These are phyloP conservation scores for Catotricha subobsoleta DNA, from an alignment of 2,888 invertebrate genomes.

Conservation along the genomic window DNA sequence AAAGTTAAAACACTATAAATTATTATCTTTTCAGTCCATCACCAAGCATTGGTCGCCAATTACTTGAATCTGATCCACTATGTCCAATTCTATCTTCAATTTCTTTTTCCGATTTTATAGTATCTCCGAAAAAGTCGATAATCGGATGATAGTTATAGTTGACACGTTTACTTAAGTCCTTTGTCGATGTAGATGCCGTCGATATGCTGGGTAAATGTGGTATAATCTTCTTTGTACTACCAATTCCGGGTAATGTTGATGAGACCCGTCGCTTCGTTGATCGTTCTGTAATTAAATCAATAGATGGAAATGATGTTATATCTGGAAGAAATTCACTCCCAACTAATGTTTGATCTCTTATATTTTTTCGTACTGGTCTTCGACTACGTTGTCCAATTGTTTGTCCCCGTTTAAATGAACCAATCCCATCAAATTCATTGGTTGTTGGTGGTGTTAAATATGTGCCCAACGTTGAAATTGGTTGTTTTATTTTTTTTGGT, in stretches of 20 bases:
- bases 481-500: slow-evolving; percentile 16
- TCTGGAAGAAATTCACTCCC: not conserved
- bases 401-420: slow-evolving; percentile 10
- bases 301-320: not conserved
- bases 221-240: too few species aligned
- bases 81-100: slow-evolving; percentile 1
- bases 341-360: not conserved
- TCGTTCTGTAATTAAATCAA: not conserved
- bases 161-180: slow-evolving; percentile 32
- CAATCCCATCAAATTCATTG: not conserved
- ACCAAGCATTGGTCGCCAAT: too few species aligned
- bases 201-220: slow-evolving; percentile 1
- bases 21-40: too few species aligned
- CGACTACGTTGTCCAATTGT: slow-evolving; percentile 2
- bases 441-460: slow-evolving; percentile 23
- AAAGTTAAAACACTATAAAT: too few species aligned
- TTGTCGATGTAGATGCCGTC: slow-evolving; percentile 10
- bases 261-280: not conserved
- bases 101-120: slow-evolving; percentile 5
- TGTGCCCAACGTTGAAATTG: slow-evolving; percentile 18
- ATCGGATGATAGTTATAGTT: slow-evolving; percentile 74
- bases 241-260: slow-evolving; percentile 1
- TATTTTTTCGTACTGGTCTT: not conserved
- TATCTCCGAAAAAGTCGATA: slow-evolving; percentile 46
- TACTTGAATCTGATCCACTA: too few species aligned